Base-by-base conservation (phyloP, 2,113 vertebrate genomes). In the Oxyura jamaicensis region DNA sequence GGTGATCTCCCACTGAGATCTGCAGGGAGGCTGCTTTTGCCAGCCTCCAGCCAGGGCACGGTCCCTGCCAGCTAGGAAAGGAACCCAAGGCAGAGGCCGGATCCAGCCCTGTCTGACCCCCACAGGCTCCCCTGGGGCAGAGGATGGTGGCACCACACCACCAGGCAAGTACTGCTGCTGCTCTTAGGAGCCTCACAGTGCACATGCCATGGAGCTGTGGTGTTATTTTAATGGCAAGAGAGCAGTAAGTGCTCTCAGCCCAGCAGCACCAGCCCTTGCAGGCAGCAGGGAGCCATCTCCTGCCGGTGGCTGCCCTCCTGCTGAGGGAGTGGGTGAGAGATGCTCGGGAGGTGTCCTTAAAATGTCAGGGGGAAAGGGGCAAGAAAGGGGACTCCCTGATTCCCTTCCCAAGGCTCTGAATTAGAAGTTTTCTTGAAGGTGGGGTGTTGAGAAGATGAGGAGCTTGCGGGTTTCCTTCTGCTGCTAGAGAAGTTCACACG, bases 351-450 rank as follows among this genome's bases (percentile, higher is more conserved):
- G 3, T 46, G 13, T 59, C 79, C 46, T 91, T 79, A 93, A 91
- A 83, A 77, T 35, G 55, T 21, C 68, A 42, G 74, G 6, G 10
- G 29, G 26, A 67, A 88, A 4, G 2, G 1, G 11, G 4, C 17
- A 82, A 82, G 23, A 84, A 90, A 82, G 3, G 18, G 6, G 28
- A n/a, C 19, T 90, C 52, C 23, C 56, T n/a, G 33, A 62, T 66
- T 72, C 21, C 42, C 12, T 31, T 81, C 2, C 3, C 42, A 46
- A 17, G 25, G n/a, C 25, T 59, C 76, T 53, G 46, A 77, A 89
- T 85, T 81, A 77, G 75, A 97, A 97, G 95, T 95, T 97, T 96
- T 69, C 91, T 86, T 84, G 66, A 52, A 95, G 79, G 48, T 75
- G 75, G 35, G 48, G 23, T 58, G 48, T 41, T 52, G 53, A 65